Evolutionary conservation across 2,113 vertebrate genomes (phyloP).

Genomic region (Hylia prasina): DNA sequence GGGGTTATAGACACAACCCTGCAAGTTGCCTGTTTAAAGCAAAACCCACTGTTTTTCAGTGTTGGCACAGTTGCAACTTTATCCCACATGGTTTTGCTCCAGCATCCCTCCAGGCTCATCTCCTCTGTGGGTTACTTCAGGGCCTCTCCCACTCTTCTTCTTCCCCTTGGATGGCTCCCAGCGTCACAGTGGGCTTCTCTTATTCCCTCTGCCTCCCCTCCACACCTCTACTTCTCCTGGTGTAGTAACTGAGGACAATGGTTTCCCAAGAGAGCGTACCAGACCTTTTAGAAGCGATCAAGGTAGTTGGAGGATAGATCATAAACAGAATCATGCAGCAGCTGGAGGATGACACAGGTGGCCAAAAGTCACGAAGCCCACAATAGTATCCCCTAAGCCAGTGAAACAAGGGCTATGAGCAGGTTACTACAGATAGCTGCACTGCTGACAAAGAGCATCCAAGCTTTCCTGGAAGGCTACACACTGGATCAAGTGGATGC

Average conservation of each 20-base stretch:
- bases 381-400: accelerated
- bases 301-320: neutral
- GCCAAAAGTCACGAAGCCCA: neutral
- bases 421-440: neutral
- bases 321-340: neutral
- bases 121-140: neutral
- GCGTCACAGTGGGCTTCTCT: neutral
- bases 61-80: neutral
- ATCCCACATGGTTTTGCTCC: neutral
- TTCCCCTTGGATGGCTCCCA: neutral
- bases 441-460: neutral
- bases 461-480: neutral
- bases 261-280: neutral
- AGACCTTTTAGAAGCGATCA: neutral
- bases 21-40: neutral
- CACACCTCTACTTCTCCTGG: neutral
- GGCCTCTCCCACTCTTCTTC: too few species aligned
- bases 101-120: neutral
- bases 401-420: neutral
- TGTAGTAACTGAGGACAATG: neutral
- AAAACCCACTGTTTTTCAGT: neutral
- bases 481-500: neutral
- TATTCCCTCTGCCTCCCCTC: neutral
- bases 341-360: accelerated
- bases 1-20: neutral